Evolutionary conservation across 2,113 vertebrate species (phyloP), one percentile per base, ranked within the genome.

Genomic region (Lycaon pictus): DNA sequence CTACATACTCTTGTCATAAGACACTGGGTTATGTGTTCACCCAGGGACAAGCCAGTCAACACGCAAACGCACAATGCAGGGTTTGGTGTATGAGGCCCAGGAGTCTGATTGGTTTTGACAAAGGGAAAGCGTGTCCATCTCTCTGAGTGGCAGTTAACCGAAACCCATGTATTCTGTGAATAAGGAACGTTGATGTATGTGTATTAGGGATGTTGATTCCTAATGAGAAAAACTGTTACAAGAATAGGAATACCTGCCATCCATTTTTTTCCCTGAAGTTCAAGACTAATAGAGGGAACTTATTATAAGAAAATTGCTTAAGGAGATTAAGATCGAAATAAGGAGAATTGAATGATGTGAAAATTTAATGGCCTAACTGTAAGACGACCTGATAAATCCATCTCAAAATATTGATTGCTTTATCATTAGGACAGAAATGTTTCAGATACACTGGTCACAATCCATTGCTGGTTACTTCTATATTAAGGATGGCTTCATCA

Each of bases 301-400:
- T 71, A 89, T 82, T 72, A 77, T 71, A 12, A 86, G 51, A 74
- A 93, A 92, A 86, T 93, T 63, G 17, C 17, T 55, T 63, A 88
- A 69, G 55, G 1, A 89, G 1, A 8, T 93, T 88, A 32, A 90
- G 16, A 63, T 27, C 56, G 20, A 93, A 90, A 58, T 80, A 76
- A 84, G n/a, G 16, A 11, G 1, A 93, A 51, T 11, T 88, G 35
- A 1, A 86, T 55, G 5, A 71, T 55, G 16, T n/a, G 29, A 93
- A 96, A 88, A 56, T 56, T 55, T 69, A 97, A 90, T 81, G 20
- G 7, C 4, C 56, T 72, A 62, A 71, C 12, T 83, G 20, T 69
- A 88, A 71, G 37, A 48, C 20, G 27, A 27, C 10, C 51, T 87
- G 22, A 84, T 37, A 12, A 7, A 62, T 56, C 48, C 51, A 69